Base-by-base conservation (phyloP, 2,888 invertebrate species). In the Clusia tigrina region DNA sequence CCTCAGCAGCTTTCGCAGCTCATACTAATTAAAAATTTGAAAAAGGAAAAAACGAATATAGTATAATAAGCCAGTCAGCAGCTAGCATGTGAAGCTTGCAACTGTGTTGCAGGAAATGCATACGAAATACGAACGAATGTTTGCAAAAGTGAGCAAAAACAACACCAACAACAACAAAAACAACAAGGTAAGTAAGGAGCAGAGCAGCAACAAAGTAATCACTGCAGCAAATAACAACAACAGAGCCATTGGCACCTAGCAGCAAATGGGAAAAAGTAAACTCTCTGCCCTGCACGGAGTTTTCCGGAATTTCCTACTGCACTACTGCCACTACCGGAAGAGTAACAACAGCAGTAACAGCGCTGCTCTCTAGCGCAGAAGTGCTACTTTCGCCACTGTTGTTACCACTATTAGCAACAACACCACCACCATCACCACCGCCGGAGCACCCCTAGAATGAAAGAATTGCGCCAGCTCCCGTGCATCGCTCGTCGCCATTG, bases 211-310 rank as follows among this genome's bases (percentile, higher is more conserved):
- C 48, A 48, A 3, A 18, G 6, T 9, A 32, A 12, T 32, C 12
- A 32, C 32, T 76, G 74, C 76, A 76, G 72, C 76, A 68, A 74
- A 63, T 55, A 62, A 62, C 58, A 62, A 62, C 73, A 70, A 71
- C 23, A 58, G 25, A 67, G 71, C 71, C 67, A 71, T n/a, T n/a
- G n/a, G n/a, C n/a, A n/a, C n/a, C n/a, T n/a, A n/a, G 68, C 68
- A 69, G 72, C 54, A 54, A 37, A 54, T 37, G 37, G 32, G 17
- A 54, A 53, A 32, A 15, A 32, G 32, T 6, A 32, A 48, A 48
- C 18, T 48, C 48, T 48, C 48, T 20, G 48, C 48, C 5, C 22
- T 48, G 48, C 48, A 48, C 48, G 5, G n/a, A n/a, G 15, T 42
- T 48, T 12, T 18, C 5, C 22, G 6, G 48, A 48, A 20, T 48